phyloP scores from a whole-genome alignment of 2,797 vertebrate species.

The Amphiprion clarkii region DNA sequence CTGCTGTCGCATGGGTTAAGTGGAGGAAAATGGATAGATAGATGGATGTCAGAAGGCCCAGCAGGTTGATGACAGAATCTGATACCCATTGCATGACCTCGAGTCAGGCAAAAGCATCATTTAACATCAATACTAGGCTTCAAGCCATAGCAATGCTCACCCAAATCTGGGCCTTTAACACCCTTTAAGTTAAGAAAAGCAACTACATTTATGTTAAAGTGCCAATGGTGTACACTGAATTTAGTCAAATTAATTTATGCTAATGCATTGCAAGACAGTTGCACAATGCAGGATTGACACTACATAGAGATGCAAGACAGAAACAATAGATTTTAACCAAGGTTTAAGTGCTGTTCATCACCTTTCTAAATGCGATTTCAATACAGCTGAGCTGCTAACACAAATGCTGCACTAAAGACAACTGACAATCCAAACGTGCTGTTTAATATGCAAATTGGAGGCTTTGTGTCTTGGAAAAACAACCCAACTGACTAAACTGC shows the following conservation, averaged over 20 bases:
- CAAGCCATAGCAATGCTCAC: background rate
- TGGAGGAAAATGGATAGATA: too few species aligned
- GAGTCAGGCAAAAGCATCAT: too few species aligned
- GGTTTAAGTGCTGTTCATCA: background rate
- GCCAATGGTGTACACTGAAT: background rate
- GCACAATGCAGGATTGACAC: too few species aligned
- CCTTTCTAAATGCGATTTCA: slow-evolving; percentile 5
- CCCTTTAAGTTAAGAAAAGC: background rate
- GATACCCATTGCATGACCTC: too few species aligned
- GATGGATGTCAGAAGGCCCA: too few species aligned
- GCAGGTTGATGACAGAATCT: too few species aligned
- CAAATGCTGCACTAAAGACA: background rate
- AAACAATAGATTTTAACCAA: too few species aligned
- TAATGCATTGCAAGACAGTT: background rate
- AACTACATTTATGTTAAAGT: background rate
- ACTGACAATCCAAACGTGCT: slow-evolving; percentile 1
- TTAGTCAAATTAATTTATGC: background rate
- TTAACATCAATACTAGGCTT: background rate
- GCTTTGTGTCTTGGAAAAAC: slow-evolving; percentile 3
- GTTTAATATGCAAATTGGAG: slow-evolving; percentile 10
- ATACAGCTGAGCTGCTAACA: background rate
- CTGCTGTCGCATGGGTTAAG: too few species aligned
- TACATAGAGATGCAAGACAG: too few species aligned
- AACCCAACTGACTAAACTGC: background rate
- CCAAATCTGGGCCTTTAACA: background rate